These are phyloP conservation scores for Dolomedes plantarius DNA, from an alignment of 2,888 invertebrate species.

Conservation along the genomic window DNA sequence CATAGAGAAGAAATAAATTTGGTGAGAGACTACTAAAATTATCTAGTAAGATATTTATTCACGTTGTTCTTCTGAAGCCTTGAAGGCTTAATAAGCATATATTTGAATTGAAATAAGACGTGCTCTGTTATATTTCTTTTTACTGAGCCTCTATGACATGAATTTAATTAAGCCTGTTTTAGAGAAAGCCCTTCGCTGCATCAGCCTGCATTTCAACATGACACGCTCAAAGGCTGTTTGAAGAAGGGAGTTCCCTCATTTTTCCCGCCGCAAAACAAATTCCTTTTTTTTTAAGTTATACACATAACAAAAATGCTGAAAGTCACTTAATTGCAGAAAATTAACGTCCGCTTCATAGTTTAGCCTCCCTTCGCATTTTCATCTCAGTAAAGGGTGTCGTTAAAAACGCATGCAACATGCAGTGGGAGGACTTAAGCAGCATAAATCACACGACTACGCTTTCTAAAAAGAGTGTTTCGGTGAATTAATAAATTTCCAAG, in stretches of 20 bases:
- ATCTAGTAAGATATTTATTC: too few relatives aligned
- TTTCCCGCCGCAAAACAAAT: background rate
- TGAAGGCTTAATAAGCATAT: too few relatives aligned
- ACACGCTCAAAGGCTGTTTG: background rate
- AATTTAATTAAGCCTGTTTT: background rate
- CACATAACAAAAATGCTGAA: background rate
- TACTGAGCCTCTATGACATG: background rate
- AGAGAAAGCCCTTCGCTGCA: too few relatives aligned
- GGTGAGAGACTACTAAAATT: too few relatives aligned
- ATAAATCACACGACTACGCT: constrained; percentile 4
- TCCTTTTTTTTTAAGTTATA: background rate
- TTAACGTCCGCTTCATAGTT: background rate
- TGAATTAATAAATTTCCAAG: constrained; percentile 10
- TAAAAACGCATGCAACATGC: background rate
- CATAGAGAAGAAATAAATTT: too few relatives aligned
- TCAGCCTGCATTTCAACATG: background rate
- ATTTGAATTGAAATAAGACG: too few relatives aligned
- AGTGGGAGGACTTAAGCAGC: constrained; percentile 1
- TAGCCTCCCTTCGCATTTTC: background rate
- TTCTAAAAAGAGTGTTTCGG: background rate
- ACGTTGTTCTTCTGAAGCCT: too few relatives aligned
- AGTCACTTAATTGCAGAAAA: constrained; percentile 16
- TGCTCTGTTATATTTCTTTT: too few relatives aligned
- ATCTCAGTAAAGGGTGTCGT: background rate
- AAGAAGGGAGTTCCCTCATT: background rate